Percentiles rank a stretch among this genome's conserved stretches.
These are phyloP conservation scores for Lemur catta DNA, from an alignment of 2,797 vertebrate species.

Conservation along the genomic window DNA sequence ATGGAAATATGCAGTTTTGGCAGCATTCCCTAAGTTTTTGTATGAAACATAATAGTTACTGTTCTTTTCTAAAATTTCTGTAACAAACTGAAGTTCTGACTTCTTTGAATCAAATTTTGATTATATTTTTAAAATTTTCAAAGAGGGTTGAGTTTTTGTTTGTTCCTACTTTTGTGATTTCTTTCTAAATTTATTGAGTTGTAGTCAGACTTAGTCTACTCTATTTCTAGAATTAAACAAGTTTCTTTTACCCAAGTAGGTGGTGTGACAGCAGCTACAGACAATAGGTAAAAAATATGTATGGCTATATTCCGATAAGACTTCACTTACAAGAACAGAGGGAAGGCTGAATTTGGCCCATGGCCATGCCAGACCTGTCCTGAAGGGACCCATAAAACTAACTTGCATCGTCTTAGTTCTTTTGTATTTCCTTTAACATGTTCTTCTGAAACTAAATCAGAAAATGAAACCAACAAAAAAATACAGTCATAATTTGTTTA, in stretches of 20 bases:
- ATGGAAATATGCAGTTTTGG: neutral
- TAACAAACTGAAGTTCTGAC: neutral
- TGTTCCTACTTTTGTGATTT: neutral
- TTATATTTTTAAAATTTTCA: neutral
- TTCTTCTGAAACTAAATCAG: neutral
- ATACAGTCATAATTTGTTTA: neutral
- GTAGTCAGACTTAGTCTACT: neutral
- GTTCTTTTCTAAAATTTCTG: slow-evolving; percentile 38
- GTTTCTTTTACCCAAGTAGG: neutral
- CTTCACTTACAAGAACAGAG: neutral
- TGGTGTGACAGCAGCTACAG: neutral
- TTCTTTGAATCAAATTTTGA: slow-evolving; percentile 5
- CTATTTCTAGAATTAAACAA: slow-evolving; percentile 24
- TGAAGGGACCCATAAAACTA: neutral
- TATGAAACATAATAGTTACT: neutral
- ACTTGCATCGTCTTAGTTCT: neutral
- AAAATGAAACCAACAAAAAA: neutral
- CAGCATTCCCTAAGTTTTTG: slow-evolving; percentile 20
- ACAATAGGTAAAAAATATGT: neutral
- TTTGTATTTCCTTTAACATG: neutral
- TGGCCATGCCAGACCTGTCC: neutral
- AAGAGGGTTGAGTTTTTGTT: neutral
- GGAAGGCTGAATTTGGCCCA: neutral
- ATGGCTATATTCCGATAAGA: neutral
- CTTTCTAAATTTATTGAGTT: neutral